These are phyloP conservation scores for Vidua chalybeata DNA, from an alignment of 2,113 vertebrate genomes.

Conservation along the genomic window DNA sequence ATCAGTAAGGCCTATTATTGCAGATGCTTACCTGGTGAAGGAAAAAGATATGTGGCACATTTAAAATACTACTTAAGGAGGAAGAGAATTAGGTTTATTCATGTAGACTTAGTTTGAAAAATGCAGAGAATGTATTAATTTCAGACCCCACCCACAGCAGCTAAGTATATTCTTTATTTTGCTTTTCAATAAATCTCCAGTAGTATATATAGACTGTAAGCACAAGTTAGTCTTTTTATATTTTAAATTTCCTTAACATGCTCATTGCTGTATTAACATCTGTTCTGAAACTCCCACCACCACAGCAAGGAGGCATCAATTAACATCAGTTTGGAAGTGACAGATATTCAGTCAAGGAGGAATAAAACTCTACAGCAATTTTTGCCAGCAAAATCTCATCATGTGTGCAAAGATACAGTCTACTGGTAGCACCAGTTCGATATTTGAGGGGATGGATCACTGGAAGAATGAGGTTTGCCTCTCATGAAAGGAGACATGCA, in stretches of 20 bases:
- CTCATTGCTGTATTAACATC: slow-evolving; percentile 51
- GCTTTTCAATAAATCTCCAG: slow-evolving; percentile 21
- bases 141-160: not conserved
- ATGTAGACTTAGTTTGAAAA: not conserved
- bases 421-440: slow-evolving; percentile 10
- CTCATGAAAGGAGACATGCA: slow-evolving; percentile 37
- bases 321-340: slow-evolving; percentile 59
- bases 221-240: slow-evolving; percentile 39
- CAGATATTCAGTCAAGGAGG: slow-evolving; percentile 52
- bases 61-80: not conserved
- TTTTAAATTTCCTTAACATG: slow-evolving; percentile 26
- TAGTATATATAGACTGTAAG: slow-evolving; percentile 21
- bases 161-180: slow-evolving; percentile 33
- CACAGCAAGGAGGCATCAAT: slow-evolving; percentile 47
- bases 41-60: not conserved
- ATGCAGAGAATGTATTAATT: not conserved
- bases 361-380: slow-evolving; percentile 35
- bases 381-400: slow-evolving; percentile 52
- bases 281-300: slow-evolving; percentile 45
- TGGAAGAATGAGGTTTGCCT: slow-evolving; percentile 30
- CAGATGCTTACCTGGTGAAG: not conserved
- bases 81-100: not conserved
- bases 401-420: slow-evolving; percentile 45
- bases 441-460: slow-evolving; percentile 15
- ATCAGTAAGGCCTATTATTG: not conserved